Percentiles rank a stretch among this genome's conserved stretches.
phyloP scores from a whole-genome alignment of 2,113 vertebrate genomes.

The Eubucco bourcierii region DNA sequence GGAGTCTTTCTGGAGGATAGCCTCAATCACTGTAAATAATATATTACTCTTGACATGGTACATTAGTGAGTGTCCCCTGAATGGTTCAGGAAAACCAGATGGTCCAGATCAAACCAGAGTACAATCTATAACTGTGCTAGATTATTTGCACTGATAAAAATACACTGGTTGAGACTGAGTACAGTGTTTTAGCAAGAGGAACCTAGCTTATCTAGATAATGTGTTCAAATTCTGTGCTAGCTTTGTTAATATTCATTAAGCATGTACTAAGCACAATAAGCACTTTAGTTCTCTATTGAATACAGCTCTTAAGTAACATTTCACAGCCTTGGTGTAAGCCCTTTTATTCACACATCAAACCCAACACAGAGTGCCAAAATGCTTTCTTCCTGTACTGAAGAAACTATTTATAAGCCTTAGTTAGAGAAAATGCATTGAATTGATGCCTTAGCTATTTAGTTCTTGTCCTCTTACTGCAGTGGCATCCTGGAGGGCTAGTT shows the following conservation, averaged over 20 bases:
- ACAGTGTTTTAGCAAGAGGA: neutral
- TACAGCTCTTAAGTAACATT: neutral
- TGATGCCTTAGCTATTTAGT: neutral
- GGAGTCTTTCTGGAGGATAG: constrained; percentile 78
- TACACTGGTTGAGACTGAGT: neutral
- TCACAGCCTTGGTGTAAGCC: neutral
- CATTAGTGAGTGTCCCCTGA: neutral
- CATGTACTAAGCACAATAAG: neutral
- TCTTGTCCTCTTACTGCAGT: neutral
- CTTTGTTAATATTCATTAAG: neutral
- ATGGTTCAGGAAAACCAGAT: neutral
- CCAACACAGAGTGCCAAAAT: neutral
- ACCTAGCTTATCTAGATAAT: neutral
- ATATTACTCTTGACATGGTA: neutral
- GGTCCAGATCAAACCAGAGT: neutral
- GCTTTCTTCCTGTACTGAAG: neutral
- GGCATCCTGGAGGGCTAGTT: neutral
- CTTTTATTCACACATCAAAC: neutral
- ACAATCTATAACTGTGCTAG: neutral
- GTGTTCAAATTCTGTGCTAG: neutral
- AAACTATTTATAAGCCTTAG: neutral
- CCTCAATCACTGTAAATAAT: constrained; percentile 68
- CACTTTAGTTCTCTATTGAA: neutral
- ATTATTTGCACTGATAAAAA: neutral
- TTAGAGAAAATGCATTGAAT: neutral